phyloP scores from a whole-genome alignment of 2,888 invertebrate genomes.

The Furcula furcula region DNA sequence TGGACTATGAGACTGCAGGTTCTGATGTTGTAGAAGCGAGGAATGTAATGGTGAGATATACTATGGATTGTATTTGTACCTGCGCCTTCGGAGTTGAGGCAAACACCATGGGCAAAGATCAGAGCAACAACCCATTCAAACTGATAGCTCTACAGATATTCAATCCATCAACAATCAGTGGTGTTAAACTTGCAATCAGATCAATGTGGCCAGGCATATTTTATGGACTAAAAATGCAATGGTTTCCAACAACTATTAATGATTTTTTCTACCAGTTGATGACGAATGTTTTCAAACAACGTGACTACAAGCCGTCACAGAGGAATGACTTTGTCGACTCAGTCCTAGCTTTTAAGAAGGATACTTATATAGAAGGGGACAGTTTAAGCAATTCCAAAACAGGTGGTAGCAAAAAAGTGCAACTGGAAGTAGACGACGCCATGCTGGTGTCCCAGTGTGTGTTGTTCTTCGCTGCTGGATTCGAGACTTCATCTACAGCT shows the following conservation, averaged over 20 bases:
- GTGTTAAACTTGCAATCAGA: slow-evolving; percentile 29
- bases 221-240: slow-evolving; percentile 36
- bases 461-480: slow-evolving; percentile 65
- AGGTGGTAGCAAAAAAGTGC: slow-evolving; percentile 26
- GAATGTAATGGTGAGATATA: slow-evolving; percentile 30
- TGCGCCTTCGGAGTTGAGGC: slow-evolving; percentile 40
- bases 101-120: slow-evolving; percentile 18
- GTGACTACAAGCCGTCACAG: slow-evolving; percentile 33
- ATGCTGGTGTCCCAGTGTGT: slow-evolving; percentile 76
- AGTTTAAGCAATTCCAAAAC: slow-evolving; percentile 34
- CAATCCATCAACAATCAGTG: slow-evolving; percentile 26
- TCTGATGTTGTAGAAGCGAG: slow-evolving; percentile 21
- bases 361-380: slow-evolving; percentile 38
- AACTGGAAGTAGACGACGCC: slow-evolving; percentile 49
- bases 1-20: slow-evolving; percentile 20
- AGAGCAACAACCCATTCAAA: slow-evolving; percentile 34
- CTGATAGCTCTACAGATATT: slow-evolving; percentile 38
- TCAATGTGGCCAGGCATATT: slow-evolving; percentile 49
- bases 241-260: slow-evolving; percentile 33
- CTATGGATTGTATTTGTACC: slow-evolving; percentile 38
- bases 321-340: slow-evolving; percentile 54
- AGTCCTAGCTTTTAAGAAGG: slow-evolving; percentile 39
- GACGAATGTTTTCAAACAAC: slow-evolving; percentile 33
- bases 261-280: slow-evolving; percentile 41
- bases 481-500: slow-evolving; percentile 49